Evolutionary conservation across 2,113 vertebrate genomes (phyloP).

Genomic region (Alosa alosa): DNA sequence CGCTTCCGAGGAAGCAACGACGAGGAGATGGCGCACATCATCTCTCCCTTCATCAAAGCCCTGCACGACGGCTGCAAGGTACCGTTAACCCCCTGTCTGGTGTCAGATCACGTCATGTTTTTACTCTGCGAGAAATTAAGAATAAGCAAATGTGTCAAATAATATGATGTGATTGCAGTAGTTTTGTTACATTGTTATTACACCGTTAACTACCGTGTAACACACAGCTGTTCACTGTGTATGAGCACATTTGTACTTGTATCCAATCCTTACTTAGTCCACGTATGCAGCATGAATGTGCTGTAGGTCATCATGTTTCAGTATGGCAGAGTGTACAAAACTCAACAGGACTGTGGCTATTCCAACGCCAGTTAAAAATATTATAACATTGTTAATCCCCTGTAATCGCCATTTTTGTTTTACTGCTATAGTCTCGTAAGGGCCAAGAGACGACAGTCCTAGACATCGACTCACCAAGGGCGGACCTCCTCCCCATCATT

Average conservation of each 20-base stretch:
- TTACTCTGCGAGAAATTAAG: neutral
- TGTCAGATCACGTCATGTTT: neutral
- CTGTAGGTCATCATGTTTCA: too few relatives aligned
- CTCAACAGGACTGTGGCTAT: too few relatives aligned
- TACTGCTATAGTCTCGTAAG: slow-evolving; percentile 72
- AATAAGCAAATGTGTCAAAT: neutral
- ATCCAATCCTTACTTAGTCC: neutral
- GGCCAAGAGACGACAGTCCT: slow-evolving; percentile 81
- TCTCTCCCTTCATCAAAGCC: slow-evolving; percentile 67
- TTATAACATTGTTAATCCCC: neutral
- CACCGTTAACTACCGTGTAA: neutral
- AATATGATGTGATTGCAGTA: neutral
- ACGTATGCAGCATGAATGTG: neutral
- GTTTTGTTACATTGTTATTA: neutral
- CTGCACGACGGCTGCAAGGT: slow-evolving; percentile 87
- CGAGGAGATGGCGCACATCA: slow-evolving; percentile 79
- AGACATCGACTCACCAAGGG: slow-evolving; percentile 73
- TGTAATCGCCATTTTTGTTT: neutral
- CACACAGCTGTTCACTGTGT: neutral
- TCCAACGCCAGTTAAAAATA: too few relatives aligned
- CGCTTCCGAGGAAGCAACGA: slow-evolving; percentile 78
- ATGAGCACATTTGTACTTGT: neutral
- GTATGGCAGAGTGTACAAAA: too few relatives aligned
- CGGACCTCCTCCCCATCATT: slow-evolving; percentile 79
- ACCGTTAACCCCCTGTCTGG: neutral